These are phyloP conservation scores for Chaetorhynchus papuensis DNA, from an alignment of 2,113 vertebrate species.

Conservation along the genomic window DNA sequence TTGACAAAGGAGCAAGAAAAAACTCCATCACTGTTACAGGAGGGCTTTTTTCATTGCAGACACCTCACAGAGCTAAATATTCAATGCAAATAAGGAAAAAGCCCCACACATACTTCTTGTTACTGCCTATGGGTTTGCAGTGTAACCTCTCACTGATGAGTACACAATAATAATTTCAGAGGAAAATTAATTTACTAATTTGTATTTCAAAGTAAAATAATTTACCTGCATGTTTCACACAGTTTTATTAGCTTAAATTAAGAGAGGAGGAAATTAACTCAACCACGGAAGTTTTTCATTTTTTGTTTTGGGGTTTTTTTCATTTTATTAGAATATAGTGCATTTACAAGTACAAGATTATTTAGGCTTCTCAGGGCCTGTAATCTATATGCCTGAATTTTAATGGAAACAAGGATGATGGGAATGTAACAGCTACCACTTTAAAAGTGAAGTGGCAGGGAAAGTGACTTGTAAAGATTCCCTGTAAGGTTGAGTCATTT, in stretches of 20 bases:
- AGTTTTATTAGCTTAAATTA: not conserved
- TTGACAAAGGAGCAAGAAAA: not conserved
- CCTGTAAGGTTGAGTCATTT: not conserved
- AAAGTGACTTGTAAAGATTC: not conserved
- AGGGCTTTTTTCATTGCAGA: not conserved
- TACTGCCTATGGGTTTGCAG: not conserved
- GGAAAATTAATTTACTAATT: not conserved
- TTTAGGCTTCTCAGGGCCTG: not conserved
- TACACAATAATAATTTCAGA: not conserved
- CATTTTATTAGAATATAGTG: not conserved
- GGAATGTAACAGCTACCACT: not conserved
- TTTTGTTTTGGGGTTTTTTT: not conserved
- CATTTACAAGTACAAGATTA: not conserved
- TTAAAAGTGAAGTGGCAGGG: not conserved
- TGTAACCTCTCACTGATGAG: not conserved
- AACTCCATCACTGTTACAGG: not conserved
- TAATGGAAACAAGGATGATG: not conserved
- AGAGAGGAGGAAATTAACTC: not conserved
- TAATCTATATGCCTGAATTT: not conserved
- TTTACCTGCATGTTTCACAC: not conserved
- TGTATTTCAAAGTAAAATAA: not conserved
- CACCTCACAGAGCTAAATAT: not conserved
- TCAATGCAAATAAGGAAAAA: not conserved
- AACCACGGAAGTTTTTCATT: not conserved
- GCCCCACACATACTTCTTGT: not conserved